A percentile compares a stretch with the other conserved stretches of the same genome.
Conservation (phyloP, 2,797 vertebrate genomes). For the Meriones psammophilus region DNA sequence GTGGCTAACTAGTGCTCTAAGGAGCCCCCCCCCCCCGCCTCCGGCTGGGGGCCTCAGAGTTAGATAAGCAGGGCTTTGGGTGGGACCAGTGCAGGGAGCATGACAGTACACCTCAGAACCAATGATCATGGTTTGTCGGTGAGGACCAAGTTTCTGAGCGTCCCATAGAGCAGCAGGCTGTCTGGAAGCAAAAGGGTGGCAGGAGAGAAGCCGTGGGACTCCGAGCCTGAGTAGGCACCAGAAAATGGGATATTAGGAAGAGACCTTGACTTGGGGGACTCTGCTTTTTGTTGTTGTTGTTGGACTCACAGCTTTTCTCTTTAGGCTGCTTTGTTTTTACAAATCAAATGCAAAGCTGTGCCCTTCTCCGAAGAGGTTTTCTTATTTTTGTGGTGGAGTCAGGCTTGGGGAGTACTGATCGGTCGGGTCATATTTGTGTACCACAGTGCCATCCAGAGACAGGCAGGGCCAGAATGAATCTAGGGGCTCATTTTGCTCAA, state of each 20-base stretch:
- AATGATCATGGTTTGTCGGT: constrained; percentile 79
- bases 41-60: constrained; percentile 50
- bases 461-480: neutral
- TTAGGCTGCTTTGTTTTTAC: constrained; percentile 43
- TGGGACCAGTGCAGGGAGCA: constrained; percentile 7
- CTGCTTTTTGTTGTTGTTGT: neutral
- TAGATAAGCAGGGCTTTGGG: neutral
- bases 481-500: neutral
- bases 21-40: neutral
- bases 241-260: neutral
- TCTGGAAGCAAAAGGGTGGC: neutral
- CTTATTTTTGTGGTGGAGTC: neutral
- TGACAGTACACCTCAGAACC: constrained; percentile 55
- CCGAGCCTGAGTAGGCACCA: fast-evolving
- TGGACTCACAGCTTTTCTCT: neutral
- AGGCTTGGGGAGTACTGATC: neutral
- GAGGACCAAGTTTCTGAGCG: constrained; percentile 80
- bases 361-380: constrained; percentile 17
- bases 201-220: neutral
- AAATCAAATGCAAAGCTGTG: constrained; percentile 65
- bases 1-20: constrained; percentile 66
- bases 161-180: constrained; percentile 73
- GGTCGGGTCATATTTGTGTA: neutral
- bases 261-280: neutral
- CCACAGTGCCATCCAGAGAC: neutral